phyloP scores from a whole-genome alignment of 2,888 invertebrate species.

The Villa cingulata region DNA sequence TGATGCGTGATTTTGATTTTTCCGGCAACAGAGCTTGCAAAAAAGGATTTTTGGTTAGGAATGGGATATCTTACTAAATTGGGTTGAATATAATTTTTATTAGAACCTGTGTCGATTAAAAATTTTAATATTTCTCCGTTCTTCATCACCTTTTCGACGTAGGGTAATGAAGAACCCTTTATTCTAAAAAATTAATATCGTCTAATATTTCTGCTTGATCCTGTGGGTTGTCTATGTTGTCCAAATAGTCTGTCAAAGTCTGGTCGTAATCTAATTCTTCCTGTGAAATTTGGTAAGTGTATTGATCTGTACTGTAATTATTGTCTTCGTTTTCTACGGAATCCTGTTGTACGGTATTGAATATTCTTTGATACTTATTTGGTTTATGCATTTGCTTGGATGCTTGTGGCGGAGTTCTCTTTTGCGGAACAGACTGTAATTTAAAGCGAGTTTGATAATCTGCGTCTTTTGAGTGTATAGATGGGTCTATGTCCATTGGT shows the following conservation, averaged over 20 bases:
- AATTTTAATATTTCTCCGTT: slow-evolving; percentile 9
- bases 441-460: slow-evolving; percentile 10
- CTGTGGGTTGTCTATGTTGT: background rate
- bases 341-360: background rate
- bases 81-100: slow-evolving; percentile 5
- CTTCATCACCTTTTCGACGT: slow-evolving; percentile 3
- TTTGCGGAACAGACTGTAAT: background rate
- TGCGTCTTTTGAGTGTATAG: slow-evolving; percentile 6
- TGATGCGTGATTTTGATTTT: slow-evolving; percentile 8
- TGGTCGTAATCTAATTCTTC: background rate
- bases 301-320: background rate
- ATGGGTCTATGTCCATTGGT: slow-evolving; percentile 12
- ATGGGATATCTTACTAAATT: slow-evolving; percentile 6
- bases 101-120: slow-evolving; percentile 7
- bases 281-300: background rate
- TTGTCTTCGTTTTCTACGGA: too few species aligned
- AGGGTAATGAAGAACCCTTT: slow-evolving; percentile 11
- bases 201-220: background rate
- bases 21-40: slow-evolving; percentile 9
- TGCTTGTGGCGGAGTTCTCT: background rate
- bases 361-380: background rate
- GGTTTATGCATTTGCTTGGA: background rate
- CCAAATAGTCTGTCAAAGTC: background rate
- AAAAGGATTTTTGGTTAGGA: slow-evolving; percentile 7
- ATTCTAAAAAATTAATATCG: slow-evolving; percentile 12